These are phyloP conservation scores for Merluccius polli DNA, from an alignment of 2,797 vertebrate genomes.

Conservation along the genomic window DNA sequence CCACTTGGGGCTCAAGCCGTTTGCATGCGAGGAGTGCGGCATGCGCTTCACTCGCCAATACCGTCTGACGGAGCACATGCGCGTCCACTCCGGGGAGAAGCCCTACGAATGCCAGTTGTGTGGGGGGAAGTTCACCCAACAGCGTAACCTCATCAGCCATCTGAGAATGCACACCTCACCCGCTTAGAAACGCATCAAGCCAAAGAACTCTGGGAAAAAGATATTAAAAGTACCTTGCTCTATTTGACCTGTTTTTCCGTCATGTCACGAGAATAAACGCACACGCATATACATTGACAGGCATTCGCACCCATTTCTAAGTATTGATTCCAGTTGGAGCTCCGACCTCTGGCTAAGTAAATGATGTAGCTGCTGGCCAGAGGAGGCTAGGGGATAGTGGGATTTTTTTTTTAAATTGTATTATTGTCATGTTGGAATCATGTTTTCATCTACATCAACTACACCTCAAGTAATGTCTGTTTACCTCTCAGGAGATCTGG, in stretches of 20 bases:
- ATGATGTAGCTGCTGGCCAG: conserved; percentile 54
- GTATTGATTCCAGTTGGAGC: conserved; percentile 53
- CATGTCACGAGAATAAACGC: conserved; percentile 62
- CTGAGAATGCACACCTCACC: conserved; percentile 99
- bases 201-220: conserved; percentile 83
- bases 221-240: conserved; percentile 40
- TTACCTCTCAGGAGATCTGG: conserved; percentile 64
- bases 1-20: conserved; percentile 97
- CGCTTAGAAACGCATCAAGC: conserved; percentile 79
- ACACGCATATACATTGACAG: conserved; percentile 52
- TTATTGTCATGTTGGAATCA: conserved; percentile 35
- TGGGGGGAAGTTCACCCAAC: conserved; percentile 98
- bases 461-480: conserved; percentile 40
- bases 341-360: conserved; percentile 44
- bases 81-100: conserved; percentile 98
- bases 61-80: conserved; percentile 99
- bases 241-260: conserved; percentile 47
- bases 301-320: conserved; percentile 40
- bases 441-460: conserved; percentile 44
- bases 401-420: conserved; percentile 36
- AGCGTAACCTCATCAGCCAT: conserved; percentile 99
- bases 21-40: conserved; percentile 97
- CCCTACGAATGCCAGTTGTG: conserved; percentile 99
- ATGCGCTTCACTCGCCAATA: conserved; percentile 99
- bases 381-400: conserved; percentile 45